Evolutionary conservation across 2,113 vertebrate species (phyloP).

Genomic region (Sylvietta virens): DNA sequence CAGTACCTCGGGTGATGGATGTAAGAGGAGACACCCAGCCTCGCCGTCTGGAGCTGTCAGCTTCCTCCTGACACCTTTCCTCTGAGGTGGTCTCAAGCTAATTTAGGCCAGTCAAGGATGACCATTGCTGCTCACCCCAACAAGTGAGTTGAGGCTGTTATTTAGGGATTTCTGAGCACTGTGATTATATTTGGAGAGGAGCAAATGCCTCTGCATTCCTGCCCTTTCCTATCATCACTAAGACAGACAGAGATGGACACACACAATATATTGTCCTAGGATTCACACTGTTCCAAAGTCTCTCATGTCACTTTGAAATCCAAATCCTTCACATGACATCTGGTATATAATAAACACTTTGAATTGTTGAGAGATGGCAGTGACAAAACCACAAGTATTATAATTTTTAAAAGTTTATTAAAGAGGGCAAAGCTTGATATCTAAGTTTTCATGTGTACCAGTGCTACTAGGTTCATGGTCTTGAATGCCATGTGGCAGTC

Average conservation of each 20-base stretch:
- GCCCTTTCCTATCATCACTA: conserved; percentile 23
- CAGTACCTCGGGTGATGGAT: background rate
- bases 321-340: conserved; percentile 28
- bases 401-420: background rate
- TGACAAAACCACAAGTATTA: background rate
- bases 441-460: background rate
- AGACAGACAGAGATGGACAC: conserved; percentile 39
- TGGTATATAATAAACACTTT: conserved; percentile 18
- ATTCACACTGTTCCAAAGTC: conserved; percentile 12
- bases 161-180: background rate
- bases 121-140: conserved; percentile 19
- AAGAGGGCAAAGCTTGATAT: background rate
- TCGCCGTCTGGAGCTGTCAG: background rate
- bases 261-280: conserved; percentile 55
- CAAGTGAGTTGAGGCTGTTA: background rate
- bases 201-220: conserved; percentile 8
- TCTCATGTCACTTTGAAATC: conserved; percentile 24
- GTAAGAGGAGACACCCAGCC: conserved; percentile 27
- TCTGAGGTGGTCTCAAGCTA: background rate
- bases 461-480: background rate
- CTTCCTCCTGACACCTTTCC: background rate
- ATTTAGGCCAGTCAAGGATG: conserved; percentile 43
- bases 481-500: background rate
- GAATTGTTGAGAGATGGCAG: background rate
- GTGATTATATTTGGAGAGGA: conserved; percentile 36